Conservation (phyloP, 2,888 invertebrate genomes). For the Erebia palarica region DNA sequence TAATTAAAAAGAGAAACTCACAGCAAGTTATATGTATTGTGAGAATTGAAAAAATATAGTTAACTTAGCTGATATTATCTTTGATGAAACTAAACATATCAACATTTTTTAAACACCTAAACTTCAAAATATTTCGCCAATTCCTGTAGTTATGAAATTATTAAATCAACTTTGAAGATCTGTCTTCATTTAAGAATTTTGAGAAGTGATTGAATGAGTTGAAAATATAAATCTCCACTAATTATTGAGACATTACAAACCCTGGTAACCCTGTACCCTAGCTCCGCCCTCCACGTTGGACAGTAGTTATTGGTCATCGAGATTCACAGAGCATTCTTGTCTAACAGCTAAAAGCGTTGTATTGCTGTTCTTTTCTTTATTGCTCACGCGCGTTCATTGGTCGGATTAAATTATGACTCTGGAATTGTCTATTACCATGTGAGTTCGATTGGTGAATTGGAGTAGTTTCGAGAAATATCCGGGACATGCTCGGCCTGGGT, state of each 20-base stretch:
- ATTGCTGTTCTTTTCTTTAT: not conserved
- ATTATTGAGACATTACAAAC: not conserved
- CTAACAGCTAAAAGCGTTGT: conserved; percentile 40
- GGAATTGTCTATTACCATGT: conserved; percentile 1
- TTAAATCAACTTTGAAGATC: too few species aligned
- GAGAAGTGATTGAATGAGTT: not conserved
- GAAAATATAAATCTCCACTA: conserved; percentile 7
- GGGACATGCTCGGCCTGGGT: conserved; percentile 49
- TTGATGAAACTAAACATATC: too few species aligned
- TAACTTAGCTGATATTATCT: too few species aligned
- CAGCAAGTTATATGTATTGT: too few species aligned
- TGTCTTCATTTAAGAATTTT: too few species aligned
- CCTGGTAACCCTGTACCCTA: not conserved
- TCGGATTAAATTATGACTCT: not conserved
- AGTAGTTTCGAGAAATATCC: conserved; percentile 12
- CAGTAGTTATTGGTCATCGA: not conserved
- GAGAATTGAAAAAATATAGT: too few species aligned
- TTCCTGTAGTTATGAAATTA: too few species aligned
- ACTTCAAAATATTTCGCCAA: too few species aligned
- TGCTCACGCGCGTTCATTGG: not conserved
- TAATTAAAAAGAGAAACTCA: too few species aligned
- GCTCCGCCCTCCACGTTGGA: not conserved
- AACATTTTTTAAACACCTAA: too few species aligned
- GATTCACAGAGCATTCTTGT: conserved; percentile 18
- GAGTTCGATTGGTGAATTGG: not conserved